Evolutionary conservation across 35 echinoderm and acorn worm genomes (phyloP).

Genomic region (Apostichopus californicus): DNA sequence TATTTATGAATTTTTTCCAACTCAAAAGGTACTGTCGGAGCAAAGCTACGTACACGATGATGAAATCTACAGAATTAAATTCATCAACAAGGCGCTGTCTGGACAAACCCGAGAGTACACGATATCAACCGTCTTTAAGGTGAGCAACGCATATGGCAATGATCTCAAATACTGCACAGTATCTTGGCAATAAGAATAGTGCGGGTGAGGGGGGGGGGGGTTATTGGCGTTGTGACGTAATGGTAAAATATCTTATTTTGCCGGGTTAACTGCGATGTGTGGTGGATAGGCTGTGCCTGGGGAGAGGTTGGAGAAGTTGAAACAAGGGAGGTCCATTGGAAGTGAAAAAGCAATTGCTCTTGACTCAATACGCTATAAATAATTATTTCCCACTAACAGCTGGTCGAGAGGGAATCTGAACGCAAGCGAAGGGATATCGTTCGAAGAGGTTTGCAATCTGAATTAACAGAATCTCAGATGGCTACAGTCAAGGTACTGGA

Average conservation of each 20-base stretch:
- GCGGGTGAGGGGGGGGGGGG: too few species aligned
- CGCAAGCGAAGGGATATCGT: slow-evolving; percentile 1
- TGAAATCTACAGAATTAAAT: slow-evolving; percentile 59
- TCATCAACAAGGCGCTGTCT: slow-evolving; percentile 77
- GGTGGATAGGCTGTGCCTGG: too few species aligned
- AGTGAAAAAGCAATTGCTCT: too few species aligned
- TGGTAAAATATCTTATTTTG: too few species aligned
- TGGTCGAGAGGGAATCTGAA: slow-evolving; percentile 11
- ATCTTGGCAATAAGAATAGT: too few species aligned
- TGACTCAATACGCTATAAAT: too few species aligned
- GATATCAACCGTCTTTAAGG: slow-evolving; percentile 74
- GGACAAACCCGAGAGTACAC: slow-evolving; percentile 68
- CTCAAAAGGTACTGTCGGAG: slow-evolving; percentile 40
- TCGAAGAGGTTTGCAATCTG: slow-evolving; percentile 11
- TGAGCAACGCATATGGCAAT: not conserved
- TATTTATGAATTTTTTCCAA: too few species aligned
- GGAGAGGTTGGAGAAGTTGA: too few species aligned
- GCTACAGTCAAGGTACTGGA: not conserved
- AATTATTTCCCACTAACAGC: not conserved
- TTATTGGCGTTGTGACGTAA: too few species aligned
- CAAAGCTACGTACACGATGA: slow-evolving; percentile 57
- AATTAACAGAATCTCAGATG: not conserved
- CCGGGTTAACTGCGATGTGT: too few species aligned
- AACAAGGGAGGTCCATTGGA: too few species aligned
- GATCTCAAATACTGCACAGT: too few species aligned